Conservation (phyloP, 2,888 invertebrate species). For the Scaptomyza tumidula region DNA sequence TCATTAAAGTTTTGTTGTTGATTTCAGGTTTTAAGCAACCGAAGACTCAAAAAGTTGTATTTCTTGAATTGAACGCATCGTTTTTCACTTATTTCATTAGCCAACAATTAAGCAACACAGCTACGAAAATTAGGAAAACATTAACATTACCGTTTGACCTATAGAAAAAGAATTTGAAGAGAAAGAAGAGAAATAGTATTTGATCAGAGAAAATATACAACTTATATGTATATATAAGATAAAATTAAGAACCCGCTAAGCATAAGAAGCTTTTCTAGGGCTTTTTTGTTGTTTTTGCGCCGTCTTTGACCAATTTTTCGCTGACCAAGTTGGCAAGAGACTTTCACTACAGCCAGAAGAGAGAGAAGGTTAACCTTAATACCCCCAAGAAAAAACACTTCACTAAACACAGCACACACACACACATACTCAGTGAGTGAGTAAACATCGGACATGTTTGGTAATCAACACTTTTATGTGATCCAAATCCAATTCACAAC, state of each 20-base stretch:
- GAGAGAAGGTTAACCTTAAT: conserved; percentile 61
- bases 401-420: conserved; percentile 15
- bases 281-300: not conserved
- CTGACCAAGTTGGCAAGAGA: conserved; percentile 38
- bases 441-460: conserved; percentile 38
- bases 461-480: conserved; percentile 78
- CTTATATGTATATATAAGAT: too few relatives aligned
- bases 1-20: conserved; percentile 13
- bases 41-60: conserved; percentile 30
- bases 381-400: conserved; percentile 55
- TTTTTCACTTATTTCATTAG: conserved; percentile 41
- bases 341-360: conserved; percentile 52
- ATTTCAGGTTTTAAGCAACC: conserved; percentile 40
- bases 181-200: too few relatives aligned
- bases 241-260: too few relatives aligned
- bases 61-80: conserved; percentile 35
- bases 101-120: conserved; percentile 42
- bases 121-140: conserved; percentile 36
- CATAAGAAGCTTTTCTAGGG: conserved; percentile 24
- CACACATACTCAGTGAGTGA: conserved; percentile 12
- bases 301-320: conserved; percentile 13
- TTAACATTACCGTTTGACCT: conserved; percentile 36
- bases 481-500: conserved; percentile 76
- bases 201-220: too few relatives aligned
- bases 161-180: conserved; percentile 26